Percentiles rank a stretch among this genome's conserved stretches.
Conservation (phyloP, 2,113 vertebrate species). For the Nyctibius bracteatus region DNA sequence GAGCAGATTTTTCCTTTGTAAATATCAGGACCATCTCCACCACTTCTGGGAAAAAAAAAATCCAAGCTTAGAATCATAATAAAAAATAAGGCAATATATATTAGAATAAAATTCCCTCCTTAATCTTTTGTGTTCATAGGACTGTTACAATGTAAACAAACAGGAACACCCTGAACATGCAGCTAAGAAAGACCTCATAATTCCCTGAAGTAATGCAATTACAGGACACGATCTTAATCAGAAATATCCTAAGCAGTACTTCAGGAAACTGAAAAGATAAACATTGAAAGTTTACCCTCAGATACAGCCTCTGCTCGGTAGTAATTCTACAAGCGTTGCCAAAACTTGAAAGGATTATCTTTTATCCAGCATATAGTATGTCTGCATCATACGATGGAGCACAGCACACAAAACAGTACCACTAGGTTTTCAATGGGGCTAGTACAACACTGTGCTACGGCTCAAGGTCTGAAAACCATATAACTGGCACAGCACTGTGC, state of each 20-base stretch:
- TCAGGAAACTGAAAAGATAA: background rate
- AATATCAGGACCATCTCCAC: constrained; percentile 65
- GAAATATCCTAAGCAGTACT: background rate
- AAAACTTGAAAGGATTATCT: background rate
- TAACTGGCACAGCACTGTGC: background rate
- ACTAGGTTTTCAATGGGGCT: background rate
- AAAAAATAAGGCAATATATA: background rate
- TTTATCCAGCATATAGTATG: background rate
- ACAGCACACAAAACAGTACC: background rate
- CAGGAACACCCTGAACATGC: background rate
- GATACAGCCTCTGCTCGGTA: background rate
- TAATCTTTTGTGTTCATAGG: background rate
- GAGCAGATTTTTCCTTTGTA: constrained; percentile 81
- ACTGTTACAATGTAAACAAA: background rate
- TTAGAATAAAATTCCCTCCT: background rate
- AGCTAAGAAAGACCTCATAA: background rate
- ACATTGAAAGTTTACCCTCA: background rate
- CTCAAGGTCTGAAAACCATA: background rate
- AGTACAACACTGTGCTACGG: background rate
- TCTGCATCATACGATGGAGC: no score
- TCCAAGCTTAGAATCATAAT: background rate
- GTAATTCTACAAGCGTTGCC: background rate
- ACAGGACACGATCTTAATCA: background rate
- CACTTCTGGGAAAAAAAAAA: constrained; percentile 62
- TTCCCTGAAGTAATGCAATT: background rate